Conservation (phyloP, 2,797 vertebrate genomes). For the Hirundo rustica region DNA sequence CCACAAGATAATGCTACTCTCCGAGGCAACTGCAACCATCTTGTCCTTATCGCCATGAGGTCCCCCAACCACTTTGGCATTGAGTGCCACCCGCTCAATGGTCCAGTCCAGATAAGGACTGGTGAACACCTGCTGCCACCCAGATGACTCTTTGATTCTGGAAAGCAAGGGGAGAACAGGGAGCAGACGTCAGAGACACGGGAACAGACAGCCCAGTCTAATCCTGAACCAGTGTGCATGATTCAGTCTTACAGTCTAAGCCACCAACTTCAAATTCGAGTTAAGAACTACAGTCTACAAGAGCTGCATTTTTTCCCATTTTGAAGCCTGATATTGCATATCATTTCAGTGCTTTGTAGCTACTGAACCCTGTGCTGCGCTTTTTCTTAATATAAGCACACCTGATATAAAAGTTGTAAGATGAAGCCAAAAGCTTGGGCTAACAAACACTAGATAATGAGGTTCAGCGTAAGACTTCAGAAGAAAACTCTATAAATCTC, state of each 20-base stretch:
- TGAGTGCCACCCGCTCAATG: slow-evolving; percentile 93
- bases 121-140: slow-evolving; percentile 98
- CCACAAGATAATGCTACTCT: slow-evolving; percentile 96
- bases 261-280: background rate
- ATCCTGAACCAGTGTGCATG: background rate
- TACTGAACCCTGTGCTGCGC: background rate
- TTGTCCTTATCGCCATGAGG: slow-evolving; percentile 98
- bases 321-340: background rate
- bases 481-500: background rate
- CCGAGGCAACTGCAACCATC: slow-evolving; percentile 95
- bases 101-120: slow-evolving; percentile 94
- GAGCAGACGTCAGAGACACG: background rate
- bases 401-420: background rate
- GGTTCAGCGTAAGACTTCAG: background rate
- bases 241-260: background rate
- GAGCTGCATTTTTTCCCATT: background rate
- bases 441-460: background rate
- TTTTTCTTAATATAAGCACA: background rate
- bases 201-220: background rate
- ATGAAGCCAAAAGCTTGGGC: background rate
- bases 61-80: slow-evolving; percentile 96
- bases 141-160: slow-evolving; percentile 97
- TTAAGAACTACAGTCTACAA: background rate
- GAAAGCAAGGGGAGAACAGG: background rate
- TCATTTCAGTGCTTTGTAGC: background rate